Base-by-base conservation (phyloP, 2,797 vertebrate species). In the Eupleurogrammus muticus region DNA sequence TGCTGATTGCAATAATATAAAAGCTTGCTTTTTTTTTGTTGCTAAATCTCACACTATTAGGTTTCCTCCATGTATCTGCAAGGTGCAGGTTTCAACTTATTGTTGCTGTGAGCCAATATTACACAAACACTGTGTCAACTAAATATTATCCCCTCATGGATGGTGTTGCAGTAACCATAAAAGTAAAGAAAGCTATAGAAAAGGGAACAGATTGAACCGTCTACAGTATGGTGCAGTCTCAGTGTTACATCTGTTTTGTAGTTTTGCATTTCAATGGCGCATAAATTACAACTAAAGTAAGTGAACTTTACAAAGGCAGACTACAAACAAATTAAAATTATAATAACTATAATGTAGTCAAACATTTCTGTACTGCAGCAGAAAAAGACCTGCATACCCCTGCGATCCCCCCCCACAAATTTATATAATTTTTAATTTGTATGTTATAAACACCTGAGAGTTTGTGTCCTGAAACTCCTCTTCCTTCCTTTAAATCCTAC, bases 401-500 rank as follows among this genome's bases (percentile, higher is more conserved):
- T 28, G 28, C 28, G 10, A 36, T 11, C 1, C 2, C 12, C 12
- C 12, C 3, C 8, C 36, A 9, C 36, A 38, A 38, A 38, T 2
- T 38, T 38, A 5, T 42, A 42, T 42, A 17, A 14, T 40, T 40
- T 40, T 1, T 19, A 56, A 51, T 68, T 48, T 12, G 9, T 19
- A 50, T 57, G 62, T 48, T 12, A 7, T n/a, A 42, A 62, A 59
- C 11, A 2, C 6, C 36, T 20, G 21, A 48, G 12, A 51, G 13
- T 61, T 72, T 56, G 12, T 74, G 58, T 67, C 56, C 59, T 60
- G 23, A 44, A 57, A 21, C 55, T 63, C 13, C 34, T 56, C 44
- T 50, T 38, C 50, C 55, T 23, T 61, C 42, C 67, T 70, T 80
- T 42, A 73, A 80, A 73, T 58, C 60, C 42, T 60, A 52, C 73